A percentile compares a stretch with the other conserved stretches of the same genome.
Conservation (phyloP, 1,140 invertebrate species). For the Planococcus citri region DNA sequence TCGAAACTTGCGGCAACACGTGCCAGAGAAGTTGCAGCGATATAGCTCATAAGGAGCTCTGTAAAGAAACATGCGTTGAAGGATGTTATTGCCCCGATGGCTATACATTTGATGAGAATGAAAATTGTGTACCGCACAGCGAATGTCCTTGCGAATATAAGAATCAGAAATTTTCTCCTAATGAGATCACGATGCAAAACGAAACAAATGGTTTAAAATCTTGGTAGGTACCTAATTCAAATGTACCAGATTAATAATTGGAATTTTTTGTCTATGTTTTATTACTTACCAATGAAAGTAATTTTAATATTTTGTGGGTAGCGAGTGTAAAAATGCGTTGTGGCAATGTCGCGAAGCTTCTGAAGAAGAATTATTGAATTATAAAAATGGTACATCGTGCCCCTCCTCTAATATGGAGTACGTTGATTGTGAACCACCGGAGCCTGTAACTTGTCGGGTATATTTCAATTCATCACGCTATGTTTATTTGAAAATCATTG, state of each 20-base stretch:
- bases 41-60: conserved; percentile 36
- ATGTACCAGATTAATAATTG: neutral
- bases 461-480: too few species aligned
- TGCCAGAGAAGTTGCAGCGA: conserved; percentile 58
- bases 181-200: conserved; percentile 35
- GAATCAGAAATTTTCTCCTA: conserved; percentile 55
- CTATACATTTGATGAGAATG: conserved; percentile 51
- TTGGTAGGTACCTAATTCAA: neutral
- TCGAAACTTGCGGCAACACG: conserved; percentile 62
- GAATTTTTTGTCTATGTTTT: neutral
- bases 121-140: conserved; percentile 60
- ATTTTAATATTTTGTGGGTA: conserved; percentile 30
- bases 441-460: conserved; percentile 65
- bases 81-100: conserved; percentile 76
- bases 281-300: too few species aligned
- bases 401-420: conserved; percentile 47
- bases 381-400: conserved; percentile 27
- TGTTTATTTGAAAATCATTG: too few species aligned
- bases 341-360: conserved; percentile 61
- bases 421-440: conserved; percentile 57
- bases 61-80: conserved; percentile 59
- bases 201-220: neutral
- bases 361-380: conserved; percentile 44
- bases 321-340: conserved; percentile 55
- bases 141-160: conserved; percentile 63